Base-by-base conservation (phyloP, 2,113 vertebrate species). In the Phalacrocorax pelagicus region DNA sequence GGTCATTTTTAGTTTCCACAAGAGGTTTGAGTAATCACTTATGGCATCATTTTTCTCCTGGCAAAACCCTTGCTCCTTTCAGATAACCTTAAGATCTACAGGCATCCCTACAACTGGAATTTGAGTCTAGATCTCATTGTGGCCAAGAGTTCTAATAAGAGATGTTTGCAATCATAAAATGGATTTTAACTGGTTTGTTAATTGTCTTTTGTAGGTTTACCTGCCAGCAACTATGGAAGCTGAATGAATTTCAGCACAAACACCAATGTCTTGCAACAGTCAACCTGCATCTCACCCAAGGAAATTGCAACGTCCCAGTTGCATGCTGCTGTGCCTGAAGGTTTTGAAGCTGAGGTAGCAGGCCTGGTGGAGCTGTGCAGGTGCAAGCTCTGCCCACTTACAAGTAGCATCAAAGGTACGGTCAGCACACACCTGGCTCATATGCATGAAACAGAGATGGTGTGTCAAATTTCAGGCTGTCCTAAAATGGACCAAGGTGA, bases 341-440 rank as follows among this genome's bases (percentile, higher is more conserved):
- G 92, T 5, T 82, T 98, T 59, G 89, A 96, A 97, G 49, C 51
- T 32, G 86, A 49, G 19, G 30, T 95, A 91, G 91, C 52, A 4
- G 29, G 54, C 69, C 70, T 98, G 46, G 96, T 98, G 42, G 96
- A 98, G 90, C 58, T 97, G 0, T 95, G 91, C 51, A 93, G 96
- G 38, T 98, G 89, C 57, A 97, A 97, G 38, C 75, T 98, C 38
- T 98, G 98, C 70, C 95, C 96, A 59, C 98, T 98, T 85, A 97
- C 97, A 65, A 98, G 96, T 40, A 92, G 81, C 44, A 77, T 98
- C 44, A 97, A 96, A 93, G 90, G 61, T 44, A 90, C 90, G 88
- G 91, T 98, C 59, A 92, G 83, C 73, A 95, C 71, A 40, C 97
- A 97, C 40, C 71, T 98, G 62, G 61, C 94, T 73, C 73, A 94